phyloP scores from a whole-genome alignment of 37 sponge, comb jelly and placozoan genomes.

The Hormiphora californensis region DNA sequence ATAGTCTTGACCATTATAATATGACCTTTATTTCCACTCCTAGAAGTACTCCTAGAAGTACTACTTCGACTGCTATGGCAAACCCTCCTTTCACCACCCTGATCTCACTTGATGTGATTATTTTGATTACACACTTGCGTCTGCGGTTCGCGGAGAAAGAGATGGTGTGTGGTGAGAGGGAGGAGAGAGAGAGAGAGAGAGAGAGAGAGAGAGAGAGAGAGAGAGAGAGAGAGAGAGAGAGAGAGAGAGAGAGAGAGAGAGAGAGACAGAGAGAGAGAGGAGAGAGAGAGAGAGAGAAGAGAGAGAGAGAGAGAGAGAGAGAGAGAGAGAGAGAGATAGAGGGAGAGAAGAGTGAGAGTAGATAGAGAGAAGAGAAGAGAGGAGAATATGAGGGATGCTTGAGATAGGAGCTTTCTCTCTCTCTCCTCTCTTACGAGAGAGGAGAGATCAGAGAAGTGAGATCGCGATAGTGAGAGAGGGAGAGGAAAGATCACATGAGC shows the following conservation, averaged over 20 bases:
- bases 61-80: no score
- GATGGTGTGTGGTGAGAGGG: not conserved
- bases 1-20: no score
- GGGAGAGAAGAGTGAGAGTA: not conserved
- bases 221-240: not conserved
- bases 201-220: not conserved
- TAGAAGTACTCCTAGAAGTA: no score
- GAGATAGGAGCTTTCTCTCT: no score
- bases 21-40: no score
- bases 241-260: not conserved
- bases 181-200: not conserved
- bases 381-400: not conserved
- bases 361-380: not conserved
- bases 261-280: no score
- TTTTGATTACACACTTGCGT: not conserved
- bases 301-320: not conserved
- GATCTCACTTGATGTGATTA: not conserved
- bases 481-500: no score
- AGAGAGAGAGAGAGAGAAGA: not conserved
- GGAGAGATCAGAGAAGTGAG: not conserved
- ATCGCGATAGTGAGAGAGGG: no score
- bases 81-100: not conserved
- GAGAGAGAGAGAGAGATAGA: not conserved
- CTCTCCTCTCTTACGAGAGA: no score
- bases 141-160: not conserved